Conservation (phyloP, 2,888 invertebrate species). For the Acronicta leporina region DNA sequence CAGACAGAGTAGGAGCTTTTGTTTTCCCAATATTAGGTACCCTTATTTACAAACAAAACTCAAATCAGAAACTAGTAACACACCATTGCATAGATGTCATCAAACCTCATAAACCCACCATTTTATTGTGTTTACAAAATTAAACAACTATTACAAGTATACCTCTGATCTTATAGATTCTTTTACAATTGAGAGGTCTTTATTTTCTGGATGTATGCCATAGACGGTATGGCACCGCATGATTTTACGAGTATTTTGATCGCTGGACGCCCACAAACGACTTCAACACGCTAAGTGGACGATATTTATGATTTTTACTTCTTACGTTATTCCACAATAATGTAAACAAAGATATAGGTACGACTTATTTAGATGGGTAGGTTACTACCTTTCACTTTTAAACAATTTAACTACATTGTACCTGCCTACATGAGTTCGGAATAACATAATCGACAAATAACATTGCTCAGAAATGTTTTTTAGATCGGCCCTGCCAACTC, state of each 20-base stretch:
- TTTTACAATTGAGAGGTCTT: constrained; percentile 18
- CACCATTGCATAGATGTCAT: constrained; percentile 3
- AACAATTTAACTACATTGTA: not conserved
- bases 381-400: no score
- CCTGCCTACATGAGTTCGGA: no score
- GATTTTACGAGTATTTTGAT: constrained; percentile 47
- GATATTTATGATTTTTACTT: constrained; percentile 24
- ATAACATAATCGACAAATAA: no score
- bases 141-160: constrained; percentile 18
- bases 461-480: no score
- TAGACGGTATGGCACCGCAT: constrained; percentile 55
- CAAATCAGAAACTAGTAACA: constrained; percentile 15
- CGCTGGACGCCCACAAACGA: constrained; percentile 38
- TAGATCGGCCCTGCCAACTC: no score
- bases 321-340: constrained; percentile 8
- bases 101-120: constrained; percentile 34
- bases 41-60: constrained; percentile 14
- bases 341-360: constrained; percentile 21
- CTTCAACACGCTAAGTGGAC: constrained; percentile 14
- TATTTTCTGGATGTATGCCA: constrained; percentile 28
- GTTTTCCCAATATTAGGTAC: constrained; percentile 1
- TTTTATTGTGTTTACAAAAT: constrained; percentile 53
- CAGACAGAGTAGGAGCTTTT: no score
- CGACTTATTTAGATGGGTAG: not conserved
- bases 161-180: not conserved